Percentiles rank a stretch among this genome's conserved stretches.
Conservation (phyloP, 2,113 vertebrate species). For the Lycaon pictus region DNA sequence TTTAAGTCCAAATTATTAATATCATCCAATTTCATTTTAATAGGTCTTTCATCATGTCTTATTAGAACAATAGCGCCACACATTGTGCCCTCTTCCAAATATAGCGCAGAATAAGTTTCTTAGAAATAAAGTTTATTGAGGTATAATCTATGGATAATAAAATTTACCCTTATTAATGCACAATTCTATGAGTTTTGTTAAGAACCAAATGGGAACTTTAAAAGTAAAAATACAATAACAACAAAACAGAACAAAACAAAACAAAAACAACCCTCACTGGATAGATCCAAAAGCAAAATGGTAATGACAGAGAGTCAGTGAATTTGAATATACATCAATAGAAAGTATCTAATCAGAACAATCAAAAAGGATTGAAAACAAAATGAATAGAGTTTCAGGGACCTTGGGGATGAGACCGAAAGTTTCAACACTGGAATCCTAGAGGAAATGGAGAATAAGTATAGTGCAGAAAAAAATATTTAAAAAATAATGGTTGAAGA, state of each 20-base stretch:
- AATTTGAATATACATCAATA: background rate
- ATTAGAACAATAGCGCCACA: background rate
- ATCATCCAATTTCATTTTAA: conserved; percentile 33
- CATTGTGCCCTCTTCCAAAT: background rate
- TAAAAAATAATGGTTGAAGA: background rate
- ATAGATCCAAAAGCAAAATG: background rate
- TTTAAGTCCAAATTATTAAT: conserved; percentile 35
- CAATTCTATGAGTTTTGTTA: background rate
- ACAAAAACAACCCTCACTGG: background rate
- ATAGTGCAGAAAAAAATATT: background rate
- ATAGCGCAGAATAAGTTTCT: background rate
- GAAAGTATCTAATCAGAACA: background rate
- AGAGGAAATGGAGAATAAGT: conserved; percentile 17
- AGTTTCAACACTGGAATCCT: background rate
- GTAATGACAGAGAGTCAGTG: background rate
- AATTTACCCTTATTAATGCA: background rate
- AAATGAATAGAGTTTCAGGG: background rate
- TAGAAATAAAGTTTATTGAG: background rate
- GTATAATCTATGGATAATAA: background rate
- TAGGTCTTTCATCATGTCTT: background rate
- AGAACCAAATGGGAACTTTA: conserved; percentile 26
- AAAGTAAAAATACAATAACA: background rate
- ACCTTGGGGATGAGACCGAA: background rate
- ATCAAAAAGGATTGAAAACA: background rate
- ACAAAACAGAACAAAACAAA: background rate